Evolutionary conservation across 2,888 invertebrate species (phyloP), one percentile per base, ranked within the genome.

Genomic region (Ceriagrion tenellum): DNA sequence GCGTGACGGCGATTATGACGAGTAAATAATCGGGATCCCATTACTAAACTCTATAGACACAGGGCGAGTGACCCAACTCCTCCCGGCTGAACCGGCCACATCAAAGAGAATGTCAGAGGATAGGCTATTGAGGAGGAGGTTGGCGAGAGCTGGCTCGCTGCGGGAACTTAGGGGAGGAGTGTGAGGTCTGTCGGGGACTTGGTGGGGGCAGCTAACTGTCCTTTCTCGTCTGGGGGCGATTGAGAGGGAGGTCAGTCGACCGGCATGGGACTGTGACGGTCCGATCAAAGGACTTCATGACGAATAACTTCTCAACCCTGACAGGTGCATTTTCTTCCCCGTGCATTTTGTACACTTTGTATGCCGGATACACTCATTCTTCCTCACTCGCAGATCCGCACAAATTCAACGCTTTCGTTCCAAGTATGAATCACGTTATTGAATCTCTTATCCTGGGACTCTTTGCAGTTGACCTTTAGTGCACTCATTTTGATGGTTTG

Each of bases 21-120:
- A 26, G 91, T 69, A 91, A 91, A 91, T 91, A 91, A 81, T 91
- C 63, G 63, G 20, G 40, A 40, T 23, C 35, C 63, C 63, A 63
- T 91, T 63, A 40, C 91, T 47, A 40, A 69, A 59, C 59, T 63
- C 91, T 63, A 91, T 91, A 91, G 91, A 26, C 91, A 59, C 47
- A 40, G 59, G 63, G 63, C 63, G 91, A 30, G 56, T 63, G 30
- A 35, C 47, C 47, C n/a, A n/a, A n/a, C n/a, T 47, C 40, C 88
- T 26, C 89, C 59, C 23, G 30, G 26, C 81, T 23, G 35, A 13
- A n/a, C 0, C 18, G 59, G 20, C 81, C 30, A 69, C 91, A 63
- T 91, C 91, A 91, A 91, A 91, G 91, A 35, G 63, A 91, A 91
- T 91, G 63, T 16, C 63, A 26, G 20, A 47, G 26, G 59, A n/a